These are phyloP conservation scores for Sebastiscus albofasciatus DNA, from an alignment of 2,797 vertebrate species.

Conservation along the genomic window DNA sequence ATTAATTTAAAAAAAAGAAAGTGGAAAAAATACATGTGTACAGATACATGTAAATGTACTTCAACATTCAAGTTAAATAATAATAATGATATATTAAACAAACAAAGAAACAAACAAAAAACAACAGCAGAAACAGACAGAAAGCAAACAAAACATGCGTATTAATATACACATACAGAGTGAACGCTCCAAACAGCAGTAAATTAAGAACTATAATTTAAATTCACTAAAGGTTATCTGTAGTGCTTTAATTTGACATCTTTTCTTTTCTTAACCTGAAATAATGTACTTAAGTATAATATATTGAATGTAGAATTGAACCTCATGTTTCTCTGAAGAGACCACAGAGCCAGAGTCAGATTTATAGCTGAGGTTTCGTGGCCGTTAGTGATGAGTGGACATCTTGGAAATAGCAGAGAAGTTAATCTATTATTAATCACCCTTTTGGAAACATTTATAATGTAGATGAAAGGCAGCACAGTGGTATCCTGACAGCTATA, in stretches of 20 bases:
- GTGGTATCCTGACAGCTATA: conserved; percentile 44
- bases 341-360: neutral
- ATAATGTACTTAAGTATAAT: neutral
- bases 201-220: neutral
- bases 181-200: too few relatives aligned
- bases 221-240: neutral
- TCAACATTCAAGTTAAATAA: too few relatives aligned
- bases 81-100: too few relatives aligned
- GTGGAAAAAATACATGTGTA: too few relatives aligned
- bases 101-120: too few relatives aligned
- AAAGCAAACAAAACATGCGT: too few relatives aligned
- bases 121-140: too few relatives aligned
- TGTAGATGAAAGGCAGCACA: conserved; percentile 32
- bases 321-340: neutral
- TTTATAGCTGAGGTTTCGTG: conserved; percentile 33
- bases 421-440: conserved; percentile 83
- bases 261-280: neutral
- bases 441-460: conserved; percentile 64
- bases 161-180: too few relatives aligned
- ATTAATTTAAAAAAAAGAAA: too few relatives aligned
- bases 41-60: too few relatives aligned
- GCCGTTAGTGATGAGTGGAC: conserved; percentile 59
- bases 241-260: neutral
- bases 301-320: neutral
- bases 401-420: conserved; percentile 60